Evolutionary conservation across 1,140 invertebrate genomes (phyloP).

Genomic region (Akabosia matsudoensis): DNA sequence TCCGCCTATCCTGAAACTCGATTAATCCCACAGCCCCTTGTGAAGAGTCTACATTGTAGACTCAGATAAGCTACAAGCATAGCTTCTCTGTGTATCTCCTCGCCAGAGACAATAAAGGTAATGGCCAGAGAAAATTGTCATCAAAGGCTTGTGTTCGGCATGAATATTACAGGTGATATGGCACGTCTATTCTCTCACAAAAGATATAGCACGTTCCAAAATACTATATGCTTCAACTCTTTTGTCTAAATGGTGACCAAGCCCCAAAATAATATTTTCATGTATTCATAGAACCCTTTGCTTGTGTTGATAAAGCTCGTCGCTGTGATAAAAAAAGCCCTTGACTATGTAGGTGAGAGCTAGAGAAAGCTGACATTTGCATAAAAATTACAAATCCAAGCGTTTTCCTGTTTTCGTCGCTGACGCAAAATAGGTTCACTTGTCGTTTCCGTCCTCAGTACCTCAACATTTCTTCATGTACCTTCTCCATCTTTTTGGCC

Average conservation of each 20-base stretch:
- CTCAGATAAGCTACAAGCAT: too few relatives aligned
- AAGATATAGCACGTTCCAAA: background rate
- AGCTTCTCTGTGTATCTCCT: too few relatives aligned
- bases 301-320: conserved; percentile 10
- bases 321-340: background rate
- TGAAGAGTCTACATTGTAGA: too few relatives aligned
- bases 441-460: background rate
- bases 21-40: too few relatives aligned
- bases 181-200: background rate
- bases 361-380: conserved; percentile 18
- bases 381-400: conserved; percentile 25
- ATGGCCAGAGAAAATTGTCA: too few relatives aligned
- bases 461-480: background rate
- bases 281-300: background rate
- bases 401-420: background rate
- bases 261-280: too few relatives aligned
- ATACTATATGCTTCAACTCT: too few relatives aligned
- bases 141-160: background rate
- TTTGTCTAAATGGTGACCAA: too few relatives aligned
- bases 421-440: background rate
- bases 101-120: too few relatives aligned
- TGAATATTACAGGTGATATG: conserved; percentile 10
- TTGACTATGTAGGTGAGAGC: background rate
- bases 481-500: background rate
- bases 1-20: too few relatives aligned